These are phyloP conservation scores for Malacoraja senta DNA, from an alignment of 2,797 vertebrate species.

Conservation along the genomic window DNA sequence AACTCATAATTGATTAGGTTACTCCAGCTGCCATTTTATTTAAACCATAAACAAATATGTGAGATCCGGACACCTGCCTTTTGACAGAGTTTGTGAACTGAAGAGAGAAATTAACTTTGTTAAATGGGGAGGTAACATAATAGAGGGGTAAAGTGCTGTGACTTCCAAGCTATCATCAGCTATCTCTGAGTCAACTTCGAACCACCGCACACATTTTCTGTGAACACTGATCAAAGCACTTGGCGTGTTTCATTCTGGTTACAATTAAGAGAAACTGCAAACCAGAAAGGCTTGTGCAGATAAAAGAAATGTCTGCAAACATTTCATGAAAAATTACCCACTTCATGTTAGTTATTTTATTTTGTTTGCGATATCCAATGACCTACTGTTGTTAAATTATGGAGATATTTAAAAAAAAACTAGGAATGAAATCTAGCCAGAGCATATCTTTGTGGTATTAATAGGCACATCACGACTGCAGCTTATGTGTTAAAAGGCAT, in stretches of 20 bases:
- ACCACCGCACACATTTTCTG: constrained; percentile 5
- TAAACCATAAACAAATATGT: background rate
- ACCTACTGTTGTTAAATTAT: background rate
- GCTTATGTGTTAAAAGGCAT: background rate
- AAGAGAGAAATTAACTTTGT: background rate
- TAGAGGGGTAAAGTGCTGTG: background rate
- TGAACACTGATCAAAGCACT: background rate
- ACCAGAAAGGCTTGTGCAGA: background rate
- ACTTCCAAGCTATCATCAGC: background rate
- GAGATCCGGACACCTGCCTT: background rate
- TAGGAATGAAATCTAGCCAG: background rate
- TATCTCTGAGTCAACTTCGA: background rate
- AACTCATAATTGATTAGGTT: background rate
- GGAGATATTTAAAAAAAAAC: background rate
- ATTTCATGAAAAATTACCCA: background rate
- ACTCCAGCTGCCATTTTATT: background rate
- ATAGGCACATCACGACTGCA: background rate
- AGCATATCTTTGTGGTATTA: background rate
- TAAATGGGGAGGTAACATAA: background rate
- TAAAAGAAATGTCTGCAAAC: background rate
- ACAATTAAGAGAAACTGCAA: background rate
- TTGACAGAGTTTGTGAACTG: background rate
- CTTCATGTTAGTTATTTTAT: background rate
- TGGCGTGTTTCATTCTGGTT: background rate
- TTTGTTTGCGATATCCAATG: background rate